Base-by-base conservation (phyloP, 2,797 vertebrate species). In the Brachyrhaphis roseni region DNA sequence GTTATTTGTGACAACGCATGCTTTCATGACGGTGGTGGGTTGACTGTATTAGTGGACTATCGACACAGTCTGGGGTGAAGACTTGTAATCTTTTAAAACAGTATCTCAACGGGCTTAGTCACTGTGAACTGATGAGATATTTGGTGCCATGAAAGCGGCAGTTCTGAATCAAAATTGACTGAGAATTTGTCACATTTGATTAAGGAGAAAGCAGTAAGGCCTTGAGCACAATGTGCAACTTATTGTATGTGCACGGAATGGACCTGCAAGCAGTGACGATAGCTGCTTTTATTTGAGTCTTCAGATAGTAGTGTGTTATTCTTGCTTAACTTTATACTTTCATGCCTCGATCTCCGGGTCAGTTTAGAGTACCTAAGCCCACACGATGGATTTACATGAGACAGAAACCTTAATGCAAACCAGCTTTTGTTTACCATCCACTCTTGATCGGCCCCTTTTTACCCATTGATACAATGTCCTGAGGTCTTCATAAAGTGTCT, bases 1-100 rank as follows among this genome's bases (percentile, higher is more conserved):
- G 94, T 94, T 53, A 94, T 95, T 93, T 92, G 95, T 96, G 95
- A 96, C 94, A 95, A 94, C 96, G 96, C 96, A 97, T 98, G 97
- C 96, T 96, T 96, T 93, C 87, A 91, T 92, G 93, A 93, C 87
- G 80, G 89, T 90, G 88, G 88, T 92, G 92, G 87, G 86, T 94
- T 89, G 93, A 93, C 88, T 91, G 93, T 86, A 93, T 93, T 90
- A 89, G 87, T 95, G 94, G 91, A 93, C 86, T 92, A 94, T 90
- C 89, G 91, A 95, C 93, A 95, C 90, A 87, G 88, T 88, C 90
- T 87, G 91, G 88, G 90, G 86, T 87, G 79, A 87, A 90, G 84
- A 82, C 88, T 85, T 82, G 72, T 75, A 72, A 78, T 93, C 85
- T 93, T 91, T 92, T 87, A 89, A 84, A 91, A 85, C 73, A 15